Conservation (phyloP, 37 sponge, comb jelly and placozoan genomes). For the Geodia barretti region DNA sequence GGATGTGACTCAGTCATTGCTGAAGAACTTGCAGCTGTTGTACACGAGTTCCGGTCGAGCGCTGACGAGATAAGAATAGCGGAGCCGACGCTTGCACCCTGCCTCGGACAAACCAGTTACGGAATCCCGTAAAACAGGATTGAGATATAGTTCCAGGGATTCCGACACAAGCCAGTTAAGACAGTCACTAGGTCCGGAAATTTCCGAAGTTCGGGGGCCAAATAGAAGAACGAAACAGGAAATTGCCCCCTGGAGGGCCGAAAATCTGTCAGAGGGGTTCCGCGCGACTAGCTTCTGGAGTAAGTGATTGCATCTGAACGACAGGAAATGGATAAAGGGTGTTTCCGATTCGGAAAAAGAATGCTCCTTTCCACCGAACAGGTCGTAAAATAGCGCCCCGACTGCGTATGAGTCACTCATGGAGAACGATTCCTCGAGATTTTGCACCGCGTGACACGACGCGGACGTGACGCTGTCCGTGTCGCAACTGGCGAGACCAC, state of each 20-base stretch:
- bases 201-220: conserved; percentile 20
- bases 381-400: conserved; percentile 18
- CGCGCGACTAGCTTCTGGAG: conserved; percentile 33
- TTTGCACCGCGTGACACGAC: neutral
- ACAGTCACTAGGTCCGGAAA: conserved; percentile 23
- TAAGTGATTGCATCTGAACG: conserved; percentile 30
- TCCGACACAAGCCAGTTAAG: conserved; percentile 47
- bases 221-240: conserved; percentile 45
- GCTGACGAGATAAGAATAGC: neutral
- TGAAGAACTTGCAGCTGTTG: neutral
- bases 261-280: conserved; percentile 9
- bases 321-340: conserved; percentile 4
- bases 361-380: neutral
- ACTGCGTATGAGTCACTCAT: conserved; percentile 36
- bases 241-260: conserved; percentile 33
- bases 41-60: neutral
- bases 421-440: neutral
- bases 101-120: neutral
- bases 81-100: neutral
- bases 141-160: conserved; percentile 27
- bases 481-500: neutral
- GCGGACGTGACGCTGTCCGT: conserved; percentile 2
- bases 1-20: neutral
- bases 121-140: conserved; percentile 22
- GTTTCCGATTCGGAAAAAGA: neutral